A percentile compares a stretch with the other conserved stretches of the same genome.
Conservation (phyloP, 2,888 invertebrate species). For the Thera obeliscata region DNA sequence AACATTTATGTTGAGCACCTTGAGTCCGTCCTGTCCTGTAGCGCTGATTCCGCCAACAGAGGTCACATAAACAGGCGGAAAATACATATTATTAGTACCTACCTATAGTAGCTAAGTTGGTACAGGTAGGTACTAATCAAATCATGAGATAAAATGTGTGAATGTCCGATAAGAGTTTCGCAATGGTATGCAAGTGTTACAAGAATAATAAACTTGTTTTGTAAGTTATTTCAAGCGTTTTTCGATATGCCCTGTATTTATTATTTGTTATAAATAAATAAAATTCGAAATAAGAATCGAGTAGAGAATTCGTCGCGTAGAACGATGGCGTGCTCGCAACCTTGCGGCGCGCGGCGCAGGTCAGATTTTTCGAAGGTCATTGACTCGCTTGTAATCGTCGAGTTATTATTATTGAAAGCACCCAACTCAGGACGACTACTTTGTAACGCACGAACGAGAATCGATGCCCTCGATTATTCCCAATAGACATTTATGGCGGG, state of each 20-base stretch:
- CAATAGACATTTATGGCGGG: constrained; percentile 39
- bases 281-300: constrained; percentile 33
- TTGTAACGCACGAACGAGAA: constrained; percentile 49
- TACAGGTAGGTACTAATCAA: constrained; percentile 7
- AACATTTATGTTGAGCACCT: constrained; percentile 62
- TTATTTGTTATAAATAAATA: background rate
- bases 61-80: constrained; percentile 61
- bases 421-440: constrained; percentile 46
- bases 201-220: constrained; percentile 8
- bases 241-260: background rate
- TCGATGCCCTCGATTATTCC: constrained; percentile 46
- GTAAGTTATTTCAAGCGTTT: constrained; percentile 1
- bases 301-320: constrained; percentile 37
- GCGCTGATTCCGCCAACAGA: constrained; percentile 59
- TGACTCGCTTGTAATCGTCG: constrained; percentile 77
- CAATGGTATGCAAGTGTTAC: constrained; percentile 31
- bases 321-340: constrained; percentile 62
- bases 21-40: constrained; percentile 50
- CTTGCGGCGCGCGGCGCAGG: constrained; percentile 78
- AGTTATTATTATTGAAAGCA: constrained; percentile 77
- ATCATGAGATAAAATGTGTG: constrained; percentile 56
- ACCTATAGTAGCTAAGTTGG: constrained; percentile 31
- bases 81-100: constrained; percentile 33
- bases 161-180: constrained; percentile 64
- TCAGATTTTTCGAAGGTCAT: constrained; percentile 84